Evolutionary conservation across 2,113 vertebrate genomes (phyloP), one percentile per base, ranked within the genome.

Genomic region (Phrynosoma blainvillii): DNA sequence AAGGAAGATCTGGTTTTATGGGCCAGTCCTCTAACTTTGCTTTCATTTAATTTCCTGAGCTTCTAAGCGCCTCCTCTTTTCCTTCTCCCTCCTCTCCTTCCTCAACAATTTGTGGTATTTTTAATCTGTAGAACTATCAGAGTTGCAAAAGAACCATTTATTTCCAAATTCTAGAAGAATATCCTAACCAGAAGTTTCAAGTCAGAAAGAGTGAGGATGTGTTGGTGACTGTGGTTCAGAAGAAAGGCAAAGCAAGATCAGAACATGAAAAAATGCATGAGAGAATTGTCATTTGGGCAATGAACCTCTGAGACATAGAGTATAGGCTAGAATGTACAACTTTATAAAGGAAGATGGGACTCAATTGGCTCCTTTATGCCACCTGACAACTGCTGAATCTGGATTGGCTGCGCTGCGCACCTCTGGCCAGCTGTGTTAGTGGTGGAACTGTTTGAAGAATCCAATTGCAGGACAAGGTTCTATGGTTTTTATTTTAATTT

Each of bases 1-100:
- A 79, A 94, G 95, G 95, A 97, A 96, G 47, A 96, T 94, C 93
- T 95, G 85, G 96, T 96, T 97, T 97, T 97, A 97, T 96, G 96
- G 97, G 42, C 87, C 89, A 21, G 88, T 54, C 32, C 89, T 87
- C 93, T 97, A 97, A 97, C 96, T 97, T 96, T 93, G 87, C 94
- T 93, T 96, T 95, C 84, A 3, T 94, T 96, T 94, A 91, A 94
- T 90, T 96, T 94, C 74, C 40, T 42, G 47, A 90, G 91, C 89
- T 90, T 62, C 79, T 88, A 90, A 62, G 18, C 81, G 25, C 70
- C 10, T 92, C 89, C 77, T 76, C 65, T n/a, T 42, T 32, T 10
- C 21, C 47, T 11, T 21, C 14, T 16, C 89, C 89, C 87, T 36
- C 79, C 89, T 90, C 75, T 87, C 87, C 91, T 79, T 40, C 70